These are phyloP conservation scores for Bos javanicus DNA, from an alignment of 2,113 vertebrate genomes.

Conservation along the genomic window DNA sequence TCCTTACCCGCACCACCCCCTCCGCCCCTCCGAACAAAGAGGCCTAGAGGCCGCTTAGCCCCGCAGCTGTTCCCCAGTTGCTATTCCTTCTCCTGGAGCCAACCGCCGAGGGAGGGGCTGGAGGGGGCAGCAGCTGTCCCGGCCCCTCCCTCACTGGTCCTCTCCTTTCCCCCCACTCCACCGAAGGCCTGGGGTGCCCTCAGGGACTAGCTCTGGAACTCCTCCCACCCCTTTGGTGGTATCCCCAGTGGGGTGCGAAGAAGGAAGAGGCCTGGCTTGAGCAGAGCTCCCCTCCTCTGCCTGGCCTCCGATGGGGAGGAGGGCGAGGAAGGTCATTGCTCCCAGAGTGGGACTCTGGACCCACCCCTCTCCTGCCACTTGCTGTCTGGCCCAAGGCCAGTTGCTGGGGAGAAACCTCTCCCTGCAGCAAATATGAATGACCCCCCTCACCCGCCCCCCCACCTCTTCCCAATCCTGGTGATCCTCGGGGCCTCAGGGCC, in stretches of 20 bases:
- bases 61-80: constrained; percentile 75
- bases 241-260: neutral
- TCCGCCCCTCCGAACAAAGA: constrained; percentile 67
- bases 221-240: constrained; percentile 37
- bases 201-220: neutral
- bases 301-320: neutral
- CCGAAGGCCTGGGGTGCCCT: neutral
- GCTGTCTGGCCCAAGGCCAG: constrained; percentile 62
- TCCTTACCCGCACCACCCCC: neutral
- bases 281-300: neutral
- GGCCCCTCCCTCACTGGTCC: constrained; percentile 31
- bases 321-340: constrained; percentile 33
- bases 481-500: neutral
- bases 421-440: constrained; percentile 50
- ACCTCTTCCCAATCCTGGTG: neutral
- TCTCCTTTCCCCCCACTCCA: neutral
- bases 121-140: constrained; percentile 65
- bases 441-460: neutral
- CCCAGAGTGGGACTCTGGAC: neutral
- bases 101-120: constrained; percentile 59
- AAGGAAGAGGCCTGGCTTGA: neutral
- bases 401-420: constrained; percentile 59
- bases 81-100: constrained; percentile 56
- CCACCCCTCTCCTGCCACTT: constrained; percentile 45
- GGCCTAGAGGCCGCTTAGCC: constrained; percentile 43